Conservation (phyloP, 1,140 invertebrate species). For the Bombus pyrosoma region DNA sequence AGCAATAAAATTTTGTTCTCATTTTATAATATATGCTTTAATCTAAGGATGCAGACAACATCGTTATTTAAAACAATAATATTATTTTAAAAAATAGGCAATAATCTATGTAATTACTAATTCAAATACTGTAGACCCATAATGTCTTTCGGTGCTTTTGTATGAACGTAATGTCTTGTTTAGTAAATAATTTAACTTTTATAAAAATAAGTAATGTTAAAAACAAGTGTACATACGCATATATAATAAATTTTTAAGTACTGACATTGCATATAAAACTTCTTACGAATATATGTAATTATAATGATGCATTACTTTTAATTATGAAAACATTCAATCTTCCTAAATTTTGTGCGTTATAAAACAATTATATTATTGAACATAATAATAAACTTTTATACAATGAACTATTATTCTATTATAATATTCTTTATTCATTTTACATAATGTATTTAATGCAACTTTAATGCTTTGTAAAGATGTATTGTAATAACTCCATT, state of each 20-base stretch:
- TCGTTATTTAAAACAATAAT: not conserved
- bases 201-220: constrained; percentile 41
- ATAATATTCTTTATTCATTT: constrained; percentile 25
- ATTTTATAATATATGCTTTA: not conserved
- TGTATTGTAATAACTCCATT: not conserved
- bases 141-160: constrained; percentile 70
- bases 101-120: constrained; percentile 8
- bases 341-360: not conserved
- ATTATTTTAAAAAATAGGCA: not conserved
- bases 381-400: constrained; percentile 5
- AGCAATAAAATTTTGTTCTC: not conserved
- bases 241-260: constrained; percentile 70
- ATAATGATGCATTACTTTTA: constrained; percentile 35
- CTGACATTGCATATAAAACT: constrained; percentile 63
- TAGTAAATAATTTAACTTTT: constrained; percentile 77
- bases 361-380: not conserved
- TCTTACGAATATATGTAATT: constrained; percentile 67
- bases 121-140: constrained; percentile 54
- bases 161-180: constrained; percentile 70
- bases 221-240: constrained; percentile 72
- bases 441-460: not conserved
- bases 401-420: constrained; percentile 13
- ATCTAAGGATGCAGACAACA: not conserved
- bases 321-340: constrained; percentile 34
- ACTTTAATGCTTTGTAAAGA: not conserved